phyloP scores from a whole-genome alignment of 1,140 invertebrate genomes.

The Meloidogyne floridensis region DNA sequence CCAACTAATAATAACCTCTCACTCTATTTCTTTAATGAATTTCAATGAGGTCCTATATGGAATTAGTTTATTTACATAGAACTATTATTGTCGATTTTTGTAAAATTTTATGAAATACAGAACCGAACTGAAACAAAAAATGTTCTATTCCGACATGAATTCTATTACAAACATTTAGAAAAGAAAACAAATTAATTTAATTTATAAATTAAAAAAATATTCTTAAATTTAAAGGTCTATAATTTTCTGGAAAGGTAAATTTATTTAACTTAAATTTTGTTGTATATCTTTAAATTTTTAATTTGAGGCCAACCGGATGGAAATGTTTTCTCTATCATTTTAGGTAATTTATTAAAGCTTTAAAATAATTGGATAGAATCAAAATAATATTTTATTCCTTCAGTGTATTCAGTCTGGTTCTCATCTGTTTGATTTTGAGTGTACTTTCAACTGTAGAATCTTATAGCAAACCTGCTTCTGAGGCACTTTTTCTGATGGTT shows the following conservation, averaged over 20 bases:
- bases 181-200: neutral
- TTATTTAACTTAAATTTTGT: neutral
- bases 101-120: no score
- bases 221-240: conserved; percentile 67
- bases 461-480: conserved; percentile 60
- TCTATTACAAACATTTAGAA: no score
- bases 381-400: conserved; percentile 31
- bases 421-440: conserved; percentile 70
- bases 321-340: conserved; percentile 82
- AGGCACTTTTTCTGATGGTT: conserved; percentile 62
- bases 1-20: no score
- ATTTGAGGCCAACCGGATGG: conserved; percentile 79
- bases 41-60: no score
- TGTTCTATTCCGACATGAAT: no score
- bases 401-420: conserved; percentile 69
- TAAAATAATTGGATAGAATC: conserved; percentile 72
- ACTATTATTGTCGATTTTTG: no score
- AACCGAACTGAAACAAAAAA: no score
- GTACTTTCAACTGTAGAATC: conserved; percentile 70
- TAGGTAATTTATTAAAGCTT: conserved; percentile 46
- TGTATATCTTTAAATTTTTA: neutral
- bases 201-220: no score
- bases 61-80: no score
- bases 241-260: conserved; percentile 73
- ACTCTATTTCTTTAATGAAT: no score